Evolutionary conservation across 2,797 vertebrate species (phyloP), one percentile per base, ranked within the genome.

Genomic region (Iguana delicatissima): DNA sequence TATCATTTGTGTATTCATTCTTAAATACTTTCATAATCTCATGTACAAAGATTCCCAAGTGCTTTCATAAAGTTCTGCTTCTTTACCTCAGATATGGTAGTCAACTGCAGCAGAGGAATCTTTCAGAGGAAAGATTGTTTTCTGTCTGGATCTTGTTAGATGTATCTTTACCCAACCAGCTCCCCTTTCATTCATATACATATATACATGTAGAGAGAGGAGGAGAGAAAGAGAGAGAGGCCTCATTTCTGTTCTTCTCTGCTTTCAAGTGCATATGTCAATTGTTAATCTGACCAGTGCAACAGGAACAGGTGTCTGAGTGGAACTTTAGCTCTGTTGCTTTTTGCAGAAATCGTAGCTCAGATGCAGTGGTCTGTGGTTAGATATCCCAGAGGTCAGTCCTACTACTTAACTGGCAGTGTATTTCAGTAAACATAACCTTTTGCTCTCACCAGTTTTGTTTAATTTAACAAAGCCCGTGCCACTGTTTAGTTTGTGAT

Each of bases 141-240:
- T 81, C 81, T 50, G 64, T 29, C 5, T 76, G 87, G 90, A 88
- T 84, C 93, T 74, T 85, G 32, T 82, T 69, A 57, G 64, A 57
- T n/a, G 57, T 2, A 29, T 26, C 24, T 52, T 38, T 29, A 32
- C 1, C 62, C 62, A 69, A 26, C 32, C 10, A 69, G 67, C 67
- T 29, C 32, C n/a, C 72, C 72, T 2, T 8, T 18, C 72, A 35
- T 46, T 20, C 42, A 24, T 77, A 26, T 2, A 79, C 2, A 8
- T 18, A 76, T 20, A 20, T 4, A 18, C 14, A 20, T 1, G 6
- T 22, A 62, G 4, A 6, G 18, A 62, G 22, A 42, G 32, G 18
- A 7, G 29, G 67, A 9, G 26, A 6, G 22, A 14, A 29, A 24
- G 62, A 46, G 42, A 46, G 38, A 8, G 13, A 50, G 6, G 20